Conservation (phyloP, 1,140 invertebrate genomes). For the Ips typographus region DNA sequence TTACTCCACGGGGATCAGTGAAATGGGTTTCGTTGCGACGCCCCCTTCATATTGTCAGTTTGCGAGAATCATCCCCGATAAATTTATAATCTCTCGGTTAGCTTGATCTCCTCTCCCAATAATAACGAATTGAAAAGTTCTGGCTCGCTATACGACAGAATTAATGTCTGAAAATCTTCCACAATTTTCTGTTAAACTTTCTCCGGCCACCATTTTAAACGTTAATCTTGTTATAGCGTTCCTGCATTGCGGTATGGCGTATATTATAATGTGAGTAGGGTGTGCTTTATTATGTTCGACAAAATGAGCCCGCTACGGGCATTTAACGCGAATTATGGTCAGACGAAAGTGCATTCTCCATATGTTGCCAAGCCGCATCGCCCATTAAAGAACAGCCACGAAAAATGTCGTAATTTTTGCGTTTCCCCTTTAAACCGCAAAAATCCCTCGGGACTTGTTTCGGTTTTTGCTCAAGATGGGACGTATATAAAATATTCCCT, state of each 20-base stretch:
- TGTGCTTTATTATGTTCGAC: conserved; percentile 1
- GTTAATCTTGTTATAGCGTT: conserved; percentile 1
- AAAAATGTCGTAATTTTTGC: conserved; percentile 7
- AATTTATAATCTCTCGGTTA: conserved; percentile 19
- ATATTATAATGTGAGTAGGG: no score
- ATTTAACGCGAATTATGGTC: conserved; percentile 17
- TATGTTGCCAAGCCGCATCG: conserved; percentile 11
- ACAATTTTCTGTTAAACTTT: no score
- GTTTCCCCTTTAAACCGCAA: conserved; percentile 5
- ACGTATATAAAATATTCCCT: no score
- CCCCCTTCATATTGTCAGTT: conserved; percentile 24
- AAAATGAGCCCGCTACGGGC: conserved; percentile 9
- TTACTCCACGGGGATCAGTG: conserved; percentile 6
- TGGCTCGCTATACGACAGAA: background rate
- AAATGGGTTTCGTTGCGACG: conserved; percentile 13
- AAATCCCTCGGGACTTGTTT: background rate
- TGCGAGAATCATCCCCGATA: conserved; percentile 20
- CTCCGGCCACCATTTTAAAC: background rate
- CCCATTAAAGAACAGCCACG: conserved; percentile 9
- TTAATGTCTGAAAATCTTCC: background rate
- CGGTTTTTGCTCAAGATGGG: no score
- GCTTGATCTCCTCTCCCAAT: background rate
- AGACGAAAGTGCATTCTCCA: conserved; percentile 11
- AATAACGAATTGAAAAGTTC: background rate
- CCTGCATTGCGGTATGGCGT: conserved; percentile 9